phyloP scores from a whole-genome alignment of 2,113 vertebrate genomes.

The Ptilonorhynchus violaceus region DNA sequence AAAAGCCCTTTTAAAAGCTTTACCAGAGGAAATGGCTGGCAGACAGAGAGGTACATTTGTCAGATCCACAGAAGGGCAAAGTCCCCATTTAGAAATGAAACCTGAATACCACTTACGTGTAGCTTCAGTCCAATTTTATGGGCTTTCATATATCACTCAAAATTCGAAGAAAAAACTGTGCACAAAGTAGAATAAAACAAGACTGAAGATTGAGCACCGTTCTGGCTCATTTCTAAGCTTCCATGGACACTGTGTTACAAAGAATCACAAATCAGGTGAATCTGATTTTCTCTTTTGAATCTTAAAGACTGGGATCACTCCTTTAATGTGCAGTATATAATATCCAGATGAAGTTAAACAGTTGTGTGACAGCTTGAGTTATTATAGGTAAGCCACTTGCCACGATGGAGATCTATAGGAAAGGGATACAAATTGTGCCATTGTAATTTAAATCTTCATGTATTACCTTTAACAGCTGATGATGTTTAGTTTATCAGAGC shows the following conservation, averaged over 20 bases:
- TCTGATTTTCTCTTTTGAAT: background rate
- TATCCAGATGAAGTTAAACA: background rate
- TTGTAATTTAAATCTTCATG: background rate
- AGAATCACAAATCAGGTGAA: background rate
- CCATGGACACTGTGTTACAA: background rate
- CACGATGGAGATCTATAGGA: background rate
- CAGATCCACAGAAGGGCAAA: slow-evolving; percentile 57
- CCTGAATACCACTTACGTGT: slow-evolving; percentile 51
- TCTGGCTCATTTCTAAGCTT: background rate
- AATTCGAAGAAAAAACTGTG: slow-evolving; percentile 6
- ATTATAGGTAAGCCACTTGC: background rate
- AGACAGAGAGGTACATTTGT: slow-evolving; percentile 54
- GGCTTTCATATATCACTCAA: slow-evolving; percentile 56
- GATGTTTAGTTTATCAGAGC: background rate
- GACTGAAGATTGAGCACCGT: background rate
- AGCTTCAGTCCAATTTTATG: slow-evolving; percentile 37
- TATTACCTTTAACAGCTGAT: background rate
- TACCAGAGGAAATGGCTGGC: slow-evolving; percentile 19
- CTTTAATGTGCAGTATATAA: background rate
- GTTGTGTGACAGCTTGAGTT: background rate
- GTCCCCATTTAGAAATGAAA: slow-evolving; percentile 59
- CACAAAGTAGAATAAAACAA: background rate
- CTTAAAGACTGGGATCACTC: background rate
- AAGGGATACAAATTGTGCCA: background rate
- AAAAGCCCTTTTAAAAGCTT: slow-evolving; percentile 47